Evolutionary conservation across 2,888 invertebrate genomes (phyloP), one percentile per base, ranked within the genome.

Genomic region (Acrocera orbiculus): DNA sequence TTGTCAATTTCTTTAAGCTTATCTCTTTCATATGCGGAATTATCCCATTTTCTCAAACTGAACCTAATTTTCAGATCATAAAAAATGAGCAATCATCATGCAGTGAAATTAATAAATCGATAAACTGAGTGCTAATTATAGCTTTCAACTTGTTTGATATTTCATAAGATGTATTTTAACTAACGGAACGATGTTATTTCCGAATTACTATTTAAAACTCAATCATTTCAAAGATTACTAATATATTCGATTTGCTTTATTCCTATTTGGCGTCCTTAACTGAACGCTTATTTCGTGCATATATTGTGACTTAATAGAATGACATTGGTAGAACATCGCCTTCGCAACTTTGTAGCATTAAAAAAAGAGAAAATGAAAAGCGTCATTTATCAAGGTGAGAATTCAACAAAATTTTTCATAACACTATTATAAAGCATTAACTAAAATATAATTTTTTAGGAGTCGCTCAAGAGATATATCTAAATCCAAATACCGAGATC

Each of bases 31-130:
- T 36, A 29, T 30, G 14, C 22, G 15, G 15, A 25, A 30, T 13
- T 10, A 3, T 30, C 30, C 35, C 30, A 30, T 13, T 42, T 44
- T 43, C 43, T 44, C 52, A 54, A 56, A 56, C 52, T 57, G 55
- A 54, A 53, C 56, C 56, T 58, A 57, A 58, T 55, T 58, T 58
- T 58, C 58, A 58, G 58, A 58, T 51, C 47, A 49, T 51, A 52
- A 53, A 54, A 49, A 46, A 45, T 53, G 52, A 54, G 54, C 54
- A 51, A 35, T 30, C 35, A 35, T 28, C 19, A 19, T 7, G 5
- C 19, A 19, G 19, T 19, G 29, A 23, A 24, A 34, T 34, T 32
- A 36, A 35, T 28, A 27, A 33, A 31, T 23, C 39, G 34, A 36
- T 26, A 39, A 39, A 39, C 31, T 36, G 30, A 37, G 34, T 39